These are phyloP conservation scores for Rotaria socialis DNA, from an alignment of 2,888 invertebrate species.

Conservation along the genomic window DNA sequence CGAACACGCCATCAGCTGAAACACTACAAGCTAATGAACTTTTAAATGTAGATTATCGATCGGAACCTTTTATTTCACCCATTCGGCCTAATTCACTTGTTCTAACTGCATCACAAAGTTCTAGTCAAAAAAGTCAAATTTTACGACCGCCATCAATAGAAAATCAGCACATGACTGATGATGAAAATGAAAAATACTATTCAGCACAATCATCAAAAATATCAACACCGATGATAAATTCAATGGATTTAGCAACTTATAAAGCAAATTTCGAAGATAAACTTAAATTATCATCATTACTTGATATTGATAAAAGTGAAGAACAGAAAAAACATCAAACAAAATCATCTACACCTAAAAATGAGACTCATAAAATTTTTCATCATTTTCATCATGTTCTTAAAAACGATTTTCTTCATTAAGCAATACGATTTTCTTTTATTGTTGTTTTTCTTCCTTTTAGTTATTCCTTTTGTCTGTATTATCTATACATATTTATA, in stretches of 20 bases:
- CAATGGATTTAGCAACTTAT: not conserved
- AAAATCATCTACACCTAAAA: not conserved
- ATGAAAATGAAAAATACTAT: conserved; percentile 25
- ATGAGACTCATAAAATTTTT: not conserved
- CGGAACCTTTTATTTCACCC: not conserved
- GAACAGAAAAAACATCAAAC: not conserved
- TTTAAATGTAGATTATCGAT: not conserved
- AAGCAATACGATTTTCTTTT: not conserved
- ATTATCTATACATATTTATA: not conserved
- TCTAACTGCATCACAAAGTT: not conserved
- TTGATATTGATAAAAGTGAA: not conserved
- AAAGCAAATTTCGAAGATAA: not conserved
- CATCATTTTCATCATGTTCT: no score
- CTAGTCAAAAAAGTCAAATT: not conserved
- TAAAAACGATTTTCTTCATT: not conserved
- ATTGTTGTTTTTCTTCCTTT: not conserved
- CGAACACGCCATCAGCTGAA: not conserved
- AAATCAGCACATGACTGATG: not conserved
- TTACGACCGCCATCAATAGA: not conserved
- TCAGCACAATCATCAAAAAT: not conserved
- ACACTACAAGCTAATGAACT: not conserved
- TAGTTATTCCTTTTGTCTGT: not conserved
- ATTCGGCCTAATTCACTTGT: conserved; percentile 12
- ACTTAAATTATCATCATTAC: not conserved
- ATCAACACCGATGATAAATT: conserved; percentile 18